These are phyloP conservation scores for Gobius niger DNA, from an alignment of 2,113 vertebrate genomes.

Conservation along the genomic window DNA sequence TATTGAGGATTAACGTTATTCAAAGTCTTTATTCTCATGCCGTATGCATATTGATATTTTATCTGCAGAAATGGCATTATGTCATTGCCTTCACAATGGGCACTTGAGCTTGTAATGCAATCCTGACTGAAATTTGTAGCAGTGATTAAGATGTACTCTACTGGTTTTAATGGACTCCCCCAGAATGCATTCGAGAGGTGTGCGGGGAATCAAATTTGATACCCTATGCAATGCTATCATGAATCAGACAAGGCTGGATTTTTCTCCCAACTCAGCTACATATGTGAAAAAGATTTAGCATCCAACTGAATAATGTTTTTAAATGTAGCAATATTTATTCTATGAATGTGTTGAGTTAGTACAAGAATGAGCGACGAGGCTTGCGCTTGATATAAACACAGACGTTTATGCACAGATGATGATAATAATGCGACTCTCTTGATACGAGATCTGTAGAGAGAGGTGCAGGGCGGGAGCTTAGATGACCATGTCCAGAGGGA, in stretches of 20 bases:
- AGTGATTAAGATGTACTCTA: slow-evolving; percentile 16
- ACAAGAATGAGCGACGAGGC: slow-evolving; percentile 23
- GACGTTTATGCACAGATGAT: slow-evolving; percentile 35
- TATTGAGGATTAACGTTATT: slow-evolving; percentile 20
- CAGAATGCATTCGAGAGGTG: slow-evolving; percentile 30
- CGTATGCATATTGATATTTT: slow-evolving; percentile 21
- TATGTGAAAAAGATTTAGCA: background rate
- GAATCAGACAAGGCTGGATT: slow-evolving; percentile 19
- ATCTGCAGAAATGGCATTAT: slow-evolving; percentile 8
- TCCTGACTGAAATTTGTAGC: slow-evolving; percentile 19
- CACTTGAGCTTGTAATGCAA: slow-evolving; percentile 6
- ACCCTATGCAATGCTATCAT: background rate
- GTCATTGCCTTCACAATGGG: slow-evolving; percentile 13
- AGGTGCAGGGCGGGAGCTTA: slow-evolving; percentile 23
- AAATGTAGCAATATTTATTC: background rate
- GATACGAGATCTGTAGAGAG: slow-evolving; percentile 53
- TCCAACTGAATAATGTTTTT: background rate
- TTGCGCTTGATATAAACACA: slow-evolving; percentile 26
- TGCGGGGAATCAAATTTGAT: slow-evolving; percentile 10
- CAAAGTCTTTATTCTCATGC: slow-evolving; percentile 12
- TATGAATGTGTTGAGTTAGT: background rate
- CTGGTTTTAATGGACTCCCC: slow-evolving; percentile 12
- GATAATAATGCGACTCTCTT: slow-evolving; percentile 53
- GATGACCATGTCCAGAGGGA: slow-evolving; percentile 53
- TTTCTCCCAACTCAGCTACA: background rate